phyloP scores from a whole-genome alignment of 2,797 vertebrate genomes.

The Parauchenoglanis ngamensis region DNA sequence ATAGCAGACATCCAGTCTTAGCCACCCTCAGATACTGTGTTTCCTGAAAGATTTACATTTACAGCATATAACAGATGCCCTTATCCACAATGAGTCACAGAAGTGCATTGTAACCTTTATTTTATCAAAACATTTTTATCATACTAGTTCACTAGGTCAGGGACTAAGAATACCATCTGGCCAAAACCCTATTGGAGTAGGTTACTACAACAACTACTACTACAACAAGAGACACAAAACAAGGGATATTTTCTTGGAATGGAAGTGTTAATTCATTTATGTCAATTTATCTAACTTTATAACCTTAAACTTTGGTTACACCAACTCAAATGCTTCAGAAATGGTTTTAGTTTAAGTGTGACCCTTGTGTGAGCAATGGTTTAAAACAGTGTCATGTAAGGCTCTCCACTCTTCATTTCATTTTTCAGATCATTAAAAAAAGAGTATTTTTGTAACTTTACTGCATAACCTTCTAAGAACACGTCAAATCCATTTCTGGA shows the following conservation, averaged over 20 bases:
- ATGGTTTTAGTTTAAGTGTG: neutral
- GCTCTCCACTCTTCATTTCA: neutral
- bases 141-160: neutral
- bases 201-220: neutral
- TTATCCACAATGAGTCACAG: neutral
- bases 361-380: neutral
- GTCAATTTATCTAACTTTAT: neutral
- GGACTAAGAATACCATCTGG: neutral
- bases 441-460: neutral
- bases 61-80: neutral
- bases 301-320: neutral
- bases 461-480: neutral
- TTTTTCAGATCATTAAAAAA: neutral
- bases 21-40: neutral
- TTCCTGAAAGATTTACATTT: neutral
- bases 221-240: neutral
- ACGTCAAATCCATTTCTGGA: neutral
- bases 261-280: neutral
- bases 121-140: neutral
- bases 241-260: neutral
- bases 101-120: slow-evolving; percentile 11
- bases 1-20: neutral
- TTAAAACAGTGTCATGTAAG: neutral
- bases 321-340: neutral
- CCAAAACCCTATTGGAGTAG: no score